Conservation (phyloP, 2,113 vertebrate species). For the Scophthalmus maximus region DNA sequence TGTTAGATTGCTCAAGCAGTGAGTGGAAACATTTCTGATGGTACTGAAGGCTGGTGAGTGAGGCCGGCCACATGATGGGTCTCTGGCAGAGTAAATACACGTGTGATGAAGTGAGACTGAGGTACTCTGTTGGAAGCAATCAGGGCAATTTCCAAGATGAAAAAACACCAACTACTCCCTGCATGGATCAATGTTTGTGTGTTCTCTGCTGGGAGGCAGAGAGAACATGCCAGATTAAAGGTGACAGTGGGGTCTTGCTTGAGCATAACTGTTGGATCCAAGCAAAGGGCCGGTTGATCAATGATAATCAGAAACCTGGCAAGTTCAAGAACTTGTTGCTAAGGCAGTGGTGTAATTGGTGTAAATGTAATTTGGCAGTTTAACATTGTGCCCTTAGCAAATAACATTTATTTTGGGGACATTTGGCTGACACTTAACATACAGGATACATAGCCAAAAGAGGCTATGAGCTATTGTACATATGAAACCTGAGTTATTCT, state of each 20-base stretch:
- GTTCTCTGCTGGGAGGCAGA: conserved; percentile 26
- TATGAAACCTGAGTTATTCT: neutral
- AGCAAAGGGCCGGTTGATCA: conserved; percentile 26
- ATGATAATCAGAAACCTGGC: conserved; percentile 33
- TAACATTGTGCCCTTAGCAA: neutral
- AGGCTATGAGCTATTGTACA: neutral
- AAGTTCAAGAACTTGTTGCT: conserved; percentile 1
- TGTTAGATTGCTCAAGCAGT: neutral
- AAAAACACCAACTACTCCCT: conserved; percentile 9
- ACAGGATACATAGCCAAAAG: neutral
- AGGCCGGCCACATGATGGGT: neutral
- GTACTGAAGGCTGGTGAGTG: neutral
- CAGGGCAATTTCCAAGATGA: conserved; percentile 47
- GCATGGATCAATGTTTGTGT: conserved; percentile 52
- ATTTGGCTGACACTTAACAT: neutral
- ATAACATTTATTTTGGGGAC: conserved; percentile 2
- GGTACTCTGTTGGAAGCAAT: conserved; percentile 37
- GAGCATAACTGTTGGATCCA: conserved; percentile 3
- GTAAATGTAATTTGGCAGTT: conserved; percentile 29
- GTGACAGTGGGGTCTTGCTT: conserved; percentile 13
- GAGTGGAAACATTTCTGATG: neutral
- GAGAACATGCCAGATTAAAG: conserved; percentile 27
- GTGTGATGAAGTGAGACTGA: conserved; percentile 37
- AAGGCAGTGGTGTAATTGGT: neutral
- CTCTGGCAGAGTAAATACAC: conserved; percentile 30